Evolutionary conservation across 2,113 vertebrate genomes (phyloP), one percentile per base, ranked within the genome.

Genomic region (Alligator mississippiensis): DNA sequence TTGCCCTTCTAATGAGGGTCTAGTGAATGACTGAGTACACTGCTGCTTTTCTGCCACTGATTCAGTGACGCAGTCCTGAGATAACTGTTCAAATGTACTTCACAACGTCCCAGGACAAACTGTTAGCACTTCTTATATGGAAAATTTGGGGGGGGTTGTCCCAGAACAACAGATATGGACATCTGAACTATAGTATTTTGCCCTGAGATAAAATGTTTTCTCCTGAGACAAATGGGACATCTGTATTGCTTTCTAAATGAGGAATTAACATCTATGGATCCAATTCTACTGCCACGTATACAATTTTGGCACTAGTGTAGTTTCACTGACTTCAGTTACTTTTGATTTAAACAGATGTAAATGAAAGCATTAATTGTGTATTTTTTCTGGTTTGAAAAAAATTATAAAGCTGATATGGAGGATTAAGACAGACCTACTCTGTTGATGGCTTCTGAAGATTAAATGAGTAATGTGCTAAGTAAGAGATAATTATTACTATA

Each of bases 301-400:
- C 24, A 66, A 64, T 14, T 89, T 89, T 77, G 3, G 60, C 6
- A 30, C 63, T 47, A 1, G 14, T 74, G 77, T 88, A 85, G 80
- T 92, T 77, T 55, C 38, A 4, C 83, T 89, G 64, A 92, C 94
- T 94, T 95, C 34, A n/a, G 34, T 75, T 9, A 58, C 28, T 87
- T 94, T 13, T 72, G 21, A 80, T 90, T 89, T 90, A 77, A 2
- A 27, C 2, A 77, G 17, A 27, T 61, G 6, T 24, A 93, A 34
- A n/a, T 89, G 17, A 82, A 88, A 93, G 3, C 68, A 64, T 18
- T 55, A 27, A 27, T 4, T 84, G 30, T 70, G 66, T 34, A 70
- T 70, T 68, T 70, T 70, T 70, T 12, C 30, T 68, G 64, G n/a
- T 16, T 68, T 68, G 30, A 68, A 68, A 30, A 30, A 5, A 82